Evolutionary conservation across 2,797 vertebrate species (phyloP).

Genomic region (Diplodus puntazzo): DNA sequence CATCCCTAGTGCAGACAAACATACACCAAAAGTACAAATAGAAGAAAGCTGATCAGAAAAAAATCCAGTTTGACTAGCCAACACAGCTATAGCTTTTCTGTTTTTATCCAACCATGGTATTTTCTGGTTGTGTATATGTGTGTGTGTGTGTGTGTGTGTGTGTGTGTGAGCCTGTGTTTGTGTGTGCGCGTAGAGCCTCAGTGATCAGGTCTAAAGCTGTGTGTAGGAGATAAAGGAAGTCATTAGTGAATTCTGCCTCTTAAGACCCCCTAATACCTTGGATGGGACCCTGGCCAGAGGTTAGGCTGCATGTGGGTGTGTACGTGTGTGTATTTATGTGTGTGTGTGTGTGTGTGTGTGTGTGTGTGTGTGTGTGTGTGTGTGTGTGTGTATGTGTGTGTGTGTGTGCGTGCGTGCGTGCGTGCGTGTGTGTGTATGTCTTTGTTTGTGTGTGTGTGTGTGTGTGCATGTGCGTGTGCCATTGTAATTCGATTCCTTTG

Average conservation of each 20-base stretch:
- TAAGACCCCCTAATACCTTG: slow-evolving; percentile 80
- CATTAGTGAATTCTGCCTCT: slow-evolving; percentile 82
- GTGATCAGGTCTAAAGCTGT: slow-evolving; percentile 81
- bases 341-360: slow-evolving; percentile 25
- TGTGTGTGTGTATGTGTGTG: slow-evolving; percentile 24
- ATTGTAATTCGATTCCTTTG: slow-evolving; percentile 54
- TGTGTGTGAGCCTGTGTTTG: slow-evolving; percentile 16
- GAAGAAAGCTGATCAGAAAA: slow-evolving; percentile 34
- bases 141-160: slow-evolving; percentile 39
- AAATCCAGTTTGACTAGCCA: slow-evolving; percentile 25
- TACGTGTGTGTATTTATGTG: slow-evolving; percentile 32
- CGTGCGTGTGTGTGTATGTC: no score
- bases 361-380: slow-evolving; percentile 4
- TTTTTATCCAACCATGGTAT: slow-evolving; percentile 48
- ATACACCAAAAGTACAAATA: slow-evolving; percentile 2
- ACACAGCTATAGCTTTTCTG: slow-evolving; percentile 25
- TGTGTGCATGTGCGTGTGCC: background rate
- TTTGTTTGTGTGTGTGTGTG: slow-evolving; percentile 2
- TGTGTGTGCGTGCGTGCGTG: slow-evolving; percentile 32
- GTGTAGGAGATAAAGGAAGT: slow-evolving; percentile 81
- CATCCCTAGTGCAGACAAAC: background rate
- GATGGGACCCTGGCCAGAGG: slow-evolving; percentile 79
- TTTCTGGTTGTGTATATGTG: slow-evolving; percentile 27
- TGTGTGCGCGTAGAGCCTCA: slow-evolving; percentile 58
- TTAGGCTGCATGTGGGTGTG: slow-evolving; percentile 49